phyloP scores from a whole-genome alignment of 2,797 vertebrate species.

The Tragopan temminckii region DNA sequence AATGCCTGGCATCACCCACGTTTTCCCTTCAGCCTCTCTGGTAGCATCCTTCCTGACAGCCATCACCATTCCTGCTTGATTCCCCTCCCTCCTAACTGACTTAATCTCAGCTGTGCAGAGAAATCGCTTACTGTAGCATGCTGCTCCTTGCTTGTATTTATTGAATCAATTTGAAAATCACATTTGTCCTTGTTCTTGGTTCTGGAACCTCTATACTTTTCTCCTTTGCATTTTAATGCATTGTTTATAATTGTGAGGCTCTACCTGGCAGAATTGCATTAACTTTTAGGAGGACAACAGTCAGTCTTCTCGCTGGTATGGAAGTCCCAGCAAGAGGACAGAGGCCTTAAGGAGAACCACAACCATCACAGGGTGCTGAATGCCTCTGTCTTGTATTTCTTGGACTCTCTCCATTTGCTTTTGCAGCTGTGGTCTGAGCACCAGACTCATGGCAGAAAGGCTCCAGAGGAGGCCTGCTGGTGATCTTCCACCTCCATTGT shows the following conservation, averaged over 20 bases:
- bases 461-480: neutral
- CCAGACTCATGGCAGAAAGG: conserved; percentile 6
- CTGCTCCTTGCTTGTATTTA: conserved; percentile 63
- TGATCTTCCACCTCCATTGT: neutral
- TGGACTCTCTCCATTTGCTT: conserved; percentile 37
- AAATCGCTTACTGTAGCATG: conserved; percentile 65
- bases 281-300: conserved; percentile 18
- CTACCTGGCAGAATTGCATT: neutral
- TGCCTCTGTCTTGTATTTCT: neutral
- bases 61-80: neutral
- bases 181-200: conserved; percentile 68
- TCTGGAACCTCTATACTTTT: conserved; percentile 41
- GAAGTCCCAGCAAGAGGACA: conserved; percentile 26
- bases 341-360: neutral
- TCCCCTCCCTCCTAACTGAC: conserved; percentile 22
- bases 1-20: neutral
- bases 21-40: conserved; percentile 18
- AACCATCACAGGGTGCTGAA: neutral
- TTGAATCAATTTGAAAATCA: conserved; percentile 72
- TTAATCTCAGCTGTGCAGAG: conserved; percentile 4
- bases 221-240: conserved; percentile 56
- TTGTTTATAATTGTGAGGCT: conserved; percentile 16
- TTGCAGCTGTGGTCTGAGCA: conserved; percentile 50
- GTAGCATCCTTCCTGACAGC: conserved; percentile 39
- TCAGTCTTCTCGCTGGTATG: neutral